Percentiles rank a stretch among this genome's conserved stretches.
phyloP scores from a whole-genome alignment of 1,140 invertebrate genomes.

The Trissolcus basalis region DNA sequence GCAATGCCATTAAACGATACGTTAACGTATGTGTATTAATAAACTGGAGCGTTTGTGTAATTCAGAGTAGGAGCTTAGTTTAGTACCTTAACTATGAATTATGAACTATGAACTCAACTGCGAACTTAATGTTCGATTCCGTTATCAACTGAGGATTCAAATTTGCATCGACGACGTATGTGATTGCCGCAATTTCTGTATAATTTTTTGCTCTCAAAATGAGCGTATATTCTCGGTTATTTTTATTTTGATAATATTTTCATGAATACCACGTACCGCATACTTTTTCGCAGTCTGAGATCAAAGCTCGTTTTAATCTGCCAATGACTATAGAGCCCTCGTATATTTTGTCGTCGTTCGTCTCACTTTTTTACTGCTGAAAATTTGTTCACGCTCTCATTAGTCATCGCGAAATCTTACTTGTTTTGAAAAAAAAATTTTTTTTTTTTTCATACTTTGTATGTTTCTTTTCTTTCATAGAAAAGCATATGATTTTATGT shows the following conservation, averaged over 20 bases:
- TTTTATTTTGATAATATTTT: conserved; percentile 37
- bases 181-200: conserved; percentile 24
- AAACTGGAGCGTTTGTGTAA: too few relatives aligned
- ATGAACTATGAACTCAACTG: too few relatives aligned
- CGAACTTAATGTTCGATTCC: too few relatives aligned
- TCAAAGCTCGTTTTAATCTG: conserved; percentile 67
- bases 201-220: conserved; percentile 10
- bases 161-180: conserved; percentile 13
- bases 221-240: conserved; percentile 32
- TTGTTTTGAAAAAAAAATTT: conserved; percentile 39
- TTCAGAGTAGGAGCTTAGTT: too few relatives aligned
- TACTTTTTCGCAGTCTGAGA: conserved; percentile 41
- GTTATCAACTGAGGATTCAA: too few relatives aligned
- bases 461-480: conserved; percentile 4
- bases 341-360: conserved; percentile 39
- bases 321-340: conserved; percentile 58
- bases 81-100: too few relatives aligned
- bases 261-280: conserved; percentile 17
- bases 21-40: too few relatives aligned
- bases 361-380: conserved; percentile 51
- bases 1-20: too few relatives aligned
- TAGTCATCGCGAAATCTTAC: conserved; percentile 30
- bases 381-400: conserved; percentile 34
- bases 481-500: too few relatives aligned
- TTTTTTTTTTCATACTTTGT: conserved; percentile 25